These are phyloP conservation scores for Haemorhous mexicanus DNA, from an alignment of 2,113 vertebrate species.

Conservation along the genomic window DNA sequence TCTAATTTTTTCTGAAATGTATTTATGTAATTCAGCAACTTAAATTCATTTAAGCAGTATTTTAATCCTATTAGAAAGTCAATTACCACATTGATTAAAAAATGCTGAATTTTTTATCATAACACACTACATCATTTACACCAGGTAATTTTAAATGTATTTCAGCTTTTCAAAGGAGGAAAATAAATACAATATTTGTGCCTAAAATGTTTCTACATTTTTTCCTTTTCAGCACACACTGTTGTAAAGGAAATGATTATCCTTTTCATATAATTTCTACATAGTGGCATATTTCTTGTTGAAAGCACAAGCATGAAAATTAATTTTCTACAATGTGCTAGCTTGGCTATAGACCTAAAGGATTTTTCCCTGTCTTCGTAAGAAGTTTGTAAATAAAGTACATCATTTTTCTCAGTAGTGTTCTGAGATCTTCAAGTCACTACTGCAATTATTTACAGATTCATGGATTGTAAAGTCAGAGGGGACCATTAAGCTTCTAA, in stretches of 20 bases:
- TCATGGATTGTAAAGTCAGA: background rate
- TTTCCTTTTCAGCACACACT: background rate
- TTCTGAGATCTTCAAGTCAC: background rate
- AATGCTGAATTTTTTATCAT: conserved; percentile 7
- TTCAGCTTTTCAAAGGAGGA: background rate
- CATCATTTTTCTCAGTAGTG: background rate
- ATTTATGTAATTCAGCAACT: background rate
- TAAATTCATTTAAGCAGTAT: background rate
- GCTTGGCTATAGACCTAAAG: background rate
- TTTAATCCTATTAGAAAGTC: background rate
- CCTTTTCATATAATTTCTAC: background rate
- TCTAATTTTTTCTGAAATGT: background rate
- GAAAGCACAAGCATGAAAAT: conserved; percentile 13
- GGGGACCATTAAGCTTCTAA: background rate
- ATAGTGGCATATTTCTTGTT: background rate
- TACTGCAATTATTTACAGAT: background rate
- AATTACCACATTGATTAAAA: background rate
- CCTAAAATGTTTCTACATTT: background rate
- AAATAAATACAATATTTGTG: background rate
- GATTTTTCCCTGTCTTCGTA: background rate
- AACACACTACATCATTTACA: background rate
- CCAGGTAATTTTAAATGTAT: background rate
- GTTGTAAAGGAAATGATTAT: background rate
- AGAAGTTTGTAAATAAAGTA: background rate
- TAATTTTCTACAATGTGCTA: conserved; percentile 1